Evolutionary conservation across 2,797 vertebrate genomes (phyloP).

Genomic region (Margarornis squamiger): DNA sequence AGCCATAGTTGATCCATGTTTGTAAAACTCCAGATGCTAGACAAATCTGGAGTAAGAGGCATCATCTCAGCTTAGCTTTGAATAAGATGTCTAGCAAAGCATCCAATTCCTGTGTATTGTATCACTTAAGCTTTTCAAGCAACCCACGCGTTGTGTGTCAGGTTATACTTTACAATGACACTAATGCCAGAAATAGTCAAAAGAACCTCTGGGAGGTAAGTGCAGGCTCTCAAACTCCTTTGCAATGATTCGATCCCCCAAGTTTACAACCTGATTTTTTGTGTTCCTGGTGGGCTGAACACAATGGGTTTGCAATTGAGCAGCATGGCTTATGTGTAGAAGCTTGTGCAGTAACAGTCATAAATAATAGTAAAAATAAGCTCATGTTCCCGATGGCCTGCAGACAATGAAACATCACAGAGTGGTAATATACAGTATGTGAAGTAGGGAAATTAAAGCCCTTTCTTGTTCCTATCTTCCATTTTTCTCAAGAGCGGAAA

Average conservation of each 20-base stretch:
- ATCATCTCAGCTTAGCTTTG: background rate
- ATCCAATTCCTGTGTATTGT: background rate
- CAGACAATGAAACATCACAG: background rate
- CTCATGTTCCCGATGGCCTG: background rate
- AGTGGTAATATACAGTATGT: background rate
- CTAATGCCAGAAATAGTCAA: background rate
- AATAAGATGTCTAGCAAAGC: background rate
- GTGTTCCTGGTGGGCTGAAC: background rate
- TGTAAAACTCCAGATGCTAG: background rate
- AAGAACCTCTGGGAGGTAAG: background rate
- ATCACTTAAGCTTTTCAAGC: background rate
- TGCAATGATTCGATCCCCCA: background rate
- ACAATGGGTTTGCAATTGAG: background rate
- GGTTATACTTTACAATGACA: background rate
- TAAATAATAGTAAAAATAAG: background rate
- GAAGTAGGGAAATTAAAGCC: background rate
- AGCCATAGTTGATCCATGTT: background rate
- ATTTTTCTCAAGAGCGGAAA: background rate
- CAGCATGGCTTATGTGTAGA: background rate
- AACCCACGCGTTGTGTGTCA: background rate
- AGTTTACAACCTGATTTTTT: background rate
- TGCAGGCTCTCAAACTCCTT: background rate
- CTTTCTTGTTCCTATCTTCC: background rate
- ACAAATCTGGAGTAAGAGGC: background rate
- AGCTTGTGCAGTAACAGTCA: background rate